Evolutionary conservation across 2,888 invertebrate species (phyloP).

Genomic region (Nemotelus nigrinus): DNA sequence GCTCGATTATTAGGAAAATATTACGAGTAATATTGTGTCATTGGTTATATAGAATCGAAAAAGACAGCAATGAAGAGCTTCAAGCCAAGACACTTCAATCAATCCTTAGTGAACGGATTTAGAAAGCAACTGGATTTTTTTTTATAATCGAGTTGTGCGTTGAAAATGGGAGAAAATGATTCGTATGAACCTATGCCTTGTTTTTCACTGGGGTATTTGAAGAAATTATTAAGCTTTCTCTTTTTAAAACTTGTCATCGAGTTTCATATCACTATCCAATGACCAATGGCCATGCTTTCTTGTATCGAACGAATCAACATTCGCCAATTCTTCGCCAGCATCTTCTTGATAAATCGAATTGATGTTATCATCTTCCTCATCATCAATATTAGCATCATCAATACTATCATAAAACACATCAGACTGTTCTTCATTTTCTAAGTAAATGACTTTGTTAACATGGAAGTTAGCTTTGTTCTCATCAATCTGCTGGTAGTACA

Average conservation of each 20-base stretch:
- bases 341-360: slow-evolving; percentile 45
- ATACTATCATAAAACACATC: slow-evolving; percentile 53
- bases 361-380: slow-evolving; percentile 42
- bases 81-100: no score
- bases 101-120: no score
- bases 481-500: slow-evolving; percentile 47
- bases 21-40: no score
- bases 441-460: slow-evolving; percentile 52
- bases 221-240: no score
- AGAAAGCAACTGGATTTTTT: no score
- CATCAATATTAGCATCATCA: slow-evolving; percentile 48
- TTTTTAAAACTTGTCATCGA: not conserved
- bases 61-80: no score
- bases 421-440: slow-evolving; percentile 39
- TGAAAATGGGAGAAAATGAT: no score
- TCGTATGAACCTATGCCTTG: no score
- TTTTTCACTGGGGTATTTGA: no score
- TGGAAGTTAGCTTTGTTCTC: slow-evolving; percentile 49
- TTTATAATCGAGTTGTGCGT: no score
- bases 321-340: slow-evolving; percentile 53
- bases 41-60: no score
- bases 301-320: slow-evolving; percentile 51
- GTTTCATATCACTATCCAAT: slow-evolving; percentile 45
- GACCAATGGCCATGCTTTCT: slow-evolving; percentile 51
- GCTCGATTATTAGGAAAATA: no score